These are phyloP conservation scores for Galerucella pusilla DNA, from an alignment of 2,888 invertebrate species.

Conservation along the genomic window DNA sequence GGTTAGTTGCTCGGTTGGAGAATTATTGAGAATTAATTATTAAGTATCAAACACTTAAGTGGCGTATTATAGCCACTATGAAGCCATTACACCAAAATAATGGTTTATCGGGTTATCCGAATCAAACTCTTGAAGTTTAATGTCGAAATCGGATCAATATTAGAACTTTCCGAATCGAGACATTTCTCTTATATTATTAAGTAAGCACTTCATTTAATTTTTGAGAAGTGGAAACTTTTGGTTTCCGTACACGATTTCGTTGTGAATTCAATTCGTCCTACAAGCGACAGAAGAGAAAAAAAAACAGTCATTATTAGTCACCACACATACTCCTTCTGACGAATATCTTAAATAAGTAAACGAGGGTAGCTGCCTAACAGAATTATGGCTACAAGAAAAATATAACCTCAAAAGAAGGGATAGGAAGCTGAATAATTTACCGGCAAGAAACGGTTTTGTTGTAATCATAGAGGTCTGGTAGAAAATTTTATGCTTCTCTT, in stretches of 20 bases:
- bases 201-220: no score
- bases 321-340: constrained; percentile 30
- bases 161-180: neutral
- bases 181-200: no score
- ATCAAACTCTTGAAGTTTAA: constrained; percentile 8
- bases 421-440: constrained; percentile 31
- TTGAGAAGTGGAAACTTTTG: neutral
- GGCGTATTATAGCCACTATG: constrained; percentile 1
- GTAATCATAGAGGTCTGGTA: constrained; percentile 13
- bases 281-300: constrained; percentile 9
- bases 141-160: constrained; percentile 4
- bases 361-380: constrained; percentile 28
- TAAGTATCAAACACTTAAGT: constrained; percentile 14
- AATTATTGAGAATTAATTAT: constrained; percentile 19
- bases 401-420: constrained; percentile 28
- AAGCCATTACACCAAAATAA: constrained; percentile 15
- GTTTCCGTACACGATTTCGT: constrained; percentile 15
- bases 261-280: constrained; percentile 28
- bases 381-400: constrained; percentile 30
- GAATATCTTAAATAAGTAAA: constrained; percentile 35
- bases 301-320: constrained; percentile 31
- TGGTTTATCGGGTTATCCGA: constrained; percentile 4
- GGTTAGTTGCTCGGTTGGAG: neutral
- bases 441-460: constrained; percentile 22
- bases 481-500: neutral